Percentiles rank a stretch among this genome's conserved stretches.
Evolutionary conservation across 2,888 invertebrate species (phyloP).

Genomic region (Orthosia cruda): DNA sequence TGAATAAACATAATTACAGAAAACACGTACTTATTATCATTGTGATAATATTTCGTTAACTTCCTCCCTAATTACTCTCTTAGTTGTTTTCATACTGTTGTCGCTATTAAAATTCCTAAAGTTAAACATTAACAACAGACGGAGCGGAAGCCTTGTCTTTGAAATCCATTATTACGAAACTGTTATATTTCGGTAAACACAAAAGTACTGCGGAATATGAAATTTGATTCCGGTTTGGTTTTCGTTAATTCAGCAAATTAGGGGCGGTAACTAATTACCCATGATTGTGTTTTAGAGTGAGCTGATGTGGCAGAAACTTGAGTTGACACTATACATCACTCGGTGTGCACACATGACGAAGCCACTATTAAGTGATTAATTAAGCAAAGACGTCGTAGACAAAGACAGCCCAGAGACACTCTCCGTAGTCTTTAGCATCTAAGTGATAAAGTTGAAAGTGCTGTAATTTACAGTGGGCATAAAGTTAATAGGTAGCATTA

Average conservation of each 20-base stretch:
- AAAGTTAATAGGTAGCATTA: conserved; percentile 85
- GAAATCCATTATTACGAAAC: conserved; percentile 39
- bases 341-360: conserved; percentile 77
- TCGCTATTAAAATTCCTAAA: conserved; percentile 64
- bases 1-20: conserved; percentile 58
- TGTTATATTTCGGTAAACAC: conserved; percentile 48
- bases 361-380: conserved; percentile 86
- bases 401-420: conserved; percentile 64
- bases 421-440: conserved; percentile 70
- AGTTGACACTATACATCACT: conserved; percentile 77
- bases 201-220: conserved; percentile 47
- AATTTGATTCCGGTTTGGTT: conserved; percentile 57
- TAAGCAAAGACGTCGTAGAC: conserved; percentile 77
- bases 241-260: conserved; percentile 59
- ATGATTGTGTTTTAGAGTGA: conserved; percentile 64
- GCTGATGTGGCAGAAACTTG: conserved; percentile 66
- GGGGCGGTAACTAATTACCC: conserved; percentile 64
- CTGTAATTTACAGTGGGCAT: conserved; percentile 76
- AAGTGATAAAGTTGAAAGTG: conserved; percentile 81
- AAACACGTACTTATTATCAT: conserved; percentile 59
- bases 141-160: conserved; percentile 54
- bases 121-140: conserved; percentile 63
- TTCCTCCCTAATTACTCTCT: conserved; percentile 62
- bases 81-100: conserved; percentile 57
- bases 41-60: conserved; percentile 63